These are phyloP conservation scores for Drosophila mimica DNA, from an alignment of 2,888 invertebrate species.

Conservation along the genomic window DNA sequence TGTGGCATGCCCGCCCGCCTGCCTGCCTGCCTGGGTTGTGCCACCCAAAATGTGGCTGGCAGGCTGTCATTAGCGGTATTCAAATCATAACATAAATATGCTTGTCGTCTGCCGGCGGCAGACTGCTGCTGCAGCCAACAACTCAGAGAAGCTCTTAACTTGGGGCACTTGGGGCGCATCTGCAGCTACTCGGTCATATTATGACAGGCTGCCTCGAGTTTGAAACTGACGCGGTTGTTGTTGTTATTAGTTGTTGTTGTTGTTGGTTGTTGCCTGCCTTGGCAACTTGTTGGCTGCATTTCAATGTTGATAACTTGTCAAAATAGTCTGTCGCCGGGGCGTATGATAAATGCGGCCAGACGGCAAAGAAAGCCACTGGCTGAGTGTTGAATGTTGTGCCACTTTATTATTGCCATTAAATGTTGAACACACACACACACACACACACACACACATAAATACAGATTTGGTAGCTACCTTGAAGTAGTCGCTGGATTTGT, in stretches of 20 bases:
- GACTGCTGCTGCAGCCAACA: slow-evolving; percentile 9
- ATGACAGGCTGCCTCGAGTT: slow-evolving; percentile 40
- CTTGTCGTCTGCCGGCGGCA: slow-evolving; percentile 77
- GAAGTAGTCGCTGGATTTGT: slow-evolving; percentile 29
- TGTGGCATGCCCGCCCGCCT: not conserved
- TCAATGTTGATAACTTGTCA: slow-evolving; percentile 82
- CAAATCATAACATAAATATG: slow-evolving; percentile 83
- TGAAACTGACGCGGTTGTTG: slow-evolving; percentile 15
- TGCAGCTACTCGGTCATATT: slow-evolving; percentile 40
- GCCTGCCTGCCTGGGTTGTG: slow-evolving; percentile 1
- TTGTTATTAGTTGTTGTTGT: slow-evolving; percentile 14
- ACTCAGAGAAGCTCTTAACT: not conserved
- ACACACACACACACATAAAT: not conserved
- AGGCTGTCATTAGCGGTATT: slow-evolving; percentile 80
- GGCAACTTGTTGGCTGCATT: slow-evolving; percentile 73
- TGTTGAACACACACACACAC: slow-evolving; percentile 22
- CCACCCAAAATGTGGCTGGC: slow-evolving; percentile 51
- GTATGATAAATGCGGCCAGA: slow-evolving; percentile 81
- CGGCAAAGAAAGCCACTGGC: slow-evolving; percentile 70
- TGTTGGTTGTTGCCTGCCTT: slow-evolving; percentile 15
- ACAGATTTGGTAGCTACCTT: slow-evolving; percentile 17
- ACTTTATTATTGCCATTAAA: slow-evolving; percentile 76
- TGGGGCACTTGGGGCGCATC: slow-evolving; percentile 21
- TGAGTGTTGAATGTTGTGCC: slow-evolving; percentile 78
- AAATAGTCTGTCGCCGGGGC: slow-evolving; percentile 71